Evolutionary conservation across 2,113 vertebrate species (phyloP).

Genomic region (Todiramphus saurophagus): DNA sequence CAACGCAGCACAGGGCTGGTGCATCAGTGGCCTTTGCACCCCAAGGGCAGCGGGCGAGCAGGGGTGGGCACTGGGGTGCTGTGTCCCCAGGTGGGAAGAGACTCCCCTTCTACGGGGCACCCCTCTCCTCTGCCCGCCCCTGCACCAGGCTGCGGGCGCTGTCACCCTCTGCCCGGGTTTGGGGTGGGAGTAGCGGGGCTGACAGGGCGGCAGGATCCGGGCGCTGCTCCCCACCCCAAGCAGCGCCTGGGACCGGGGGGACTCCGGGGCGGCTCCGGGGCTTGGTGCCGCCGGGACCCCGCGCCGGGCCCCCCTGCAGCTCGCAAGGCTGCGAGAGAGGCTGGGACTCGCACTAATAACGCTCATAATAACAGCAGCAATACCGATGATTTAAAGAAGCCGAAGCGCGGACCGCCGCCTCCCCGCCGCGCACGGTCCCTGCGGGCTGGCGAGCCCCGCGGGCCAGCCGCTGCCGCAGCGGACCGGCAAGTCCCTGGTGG

Average conservation of each 20-base stretch:
- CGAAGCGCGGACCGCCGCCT: neutral
- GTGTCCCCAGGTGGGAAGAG: neutral
- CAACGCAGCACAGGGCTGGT: rapidly evolving
- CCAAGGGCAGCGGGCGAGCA: rapidly evolving
- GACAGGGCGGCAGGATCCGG: neutral
- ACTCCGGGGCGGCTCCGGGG: too few species aligned
- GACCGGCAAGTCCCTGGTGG: too few species aligned
- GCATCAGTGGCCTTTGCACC: rapidly evolving
- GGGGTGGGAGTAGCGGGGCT: neutral
- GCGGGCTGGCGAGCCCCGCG: neutral
- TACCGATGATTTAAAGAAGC: neutral
- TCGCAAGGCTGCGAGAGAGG: neutral
- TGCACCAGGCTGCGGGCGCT: neutral
- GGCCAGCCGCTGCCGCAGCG: slow-evolving; percentile 7
- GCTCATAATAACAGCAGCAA: neutral
- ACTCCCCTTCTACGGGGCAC: neutral
- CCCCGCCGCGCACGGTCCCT: neutral
- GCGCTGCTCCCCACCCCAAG: neutral
- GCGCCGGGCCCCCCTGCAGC: neutral
- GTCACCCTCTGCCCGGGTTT: neutral
- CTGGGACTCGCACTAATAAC: neutral
- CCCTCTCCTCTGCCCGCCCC: neutral
- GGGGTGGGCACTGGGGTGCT: neutral
- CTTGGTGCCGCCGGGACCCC: neutral
- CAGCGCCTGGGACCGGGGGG: too few species aligned